These are phyloP conservation scores for Listrodromus nycthemerus DNA, from an alignment of 2,888 invertebrate genomes.

Conservation along the genomic window DNA sequence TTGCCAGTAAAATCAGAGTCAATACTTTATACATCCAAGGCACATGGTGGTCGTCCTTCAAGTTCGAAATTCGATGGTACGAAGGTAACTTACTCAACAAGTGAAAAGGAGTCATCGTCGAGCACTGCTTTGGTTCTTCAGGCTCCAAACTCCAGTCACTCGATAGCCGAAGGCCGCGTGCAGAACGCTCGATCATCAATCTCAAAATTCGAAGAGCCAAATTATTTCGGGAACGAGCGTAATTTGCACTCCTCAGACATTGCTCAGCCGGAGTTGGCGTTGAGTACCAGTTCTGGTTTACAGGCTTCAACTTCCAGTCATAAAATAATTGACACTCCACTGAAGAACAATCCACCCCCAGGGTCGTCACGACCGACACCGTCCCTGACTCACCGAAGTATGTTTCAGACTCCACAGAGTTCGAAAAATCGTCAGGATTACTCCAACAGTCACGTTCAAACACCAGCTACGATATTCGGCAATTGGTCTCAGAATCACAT, in stretches of 20 bases:
- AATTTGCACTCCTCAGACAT: neutral
- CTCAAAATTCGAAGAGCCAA: slow-evolving; percentile 18
- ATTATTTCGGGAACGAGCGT: neutral
- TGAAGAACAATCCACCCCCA: slow-evolving; percentile 74
- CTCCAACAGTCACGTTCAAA: slow-evolving; percentile 71
- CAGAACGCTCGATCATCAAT: neutral
- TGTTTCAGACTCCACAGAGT: slow-evolving; percentile 79
- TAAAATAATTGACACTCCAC: slow-evolving; percentile 75
- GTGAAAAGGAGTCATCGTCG: slow-evolving; percentile 10
- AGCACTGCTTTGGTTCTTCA: neutral
- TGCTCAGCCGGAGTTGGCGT: neutral
- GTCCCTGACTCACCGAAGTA: slow-evolving; percentile 77
- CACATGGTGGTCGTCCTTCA: neutral
- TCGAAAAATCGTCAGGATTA: slow-evolving; percentile 68
- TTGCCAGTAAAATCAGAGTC: neutral
- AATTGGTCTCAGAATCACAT: slow-evolving; percentile 73
- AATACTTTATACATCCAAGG: neutral
- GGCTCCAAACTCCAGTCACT: slow-evolving; percentile 25
- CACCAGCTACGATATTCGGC: slow-evolving; percentile 77
- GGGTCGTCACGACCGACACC: slow-evolving; percentile 74
- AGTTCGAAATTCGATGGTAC: neutral
- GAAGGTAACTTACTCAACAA: neutral
- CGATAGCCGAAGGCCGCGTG: slow-evolving; percentile 70
- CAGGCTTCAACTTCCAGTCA: slow-evolving; percentile 14
- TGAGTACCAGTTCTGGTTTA: neutral